Base-by-base conservation (phyloP, 2,113 vertebrate species). In the Carassius carassius region DNA sequence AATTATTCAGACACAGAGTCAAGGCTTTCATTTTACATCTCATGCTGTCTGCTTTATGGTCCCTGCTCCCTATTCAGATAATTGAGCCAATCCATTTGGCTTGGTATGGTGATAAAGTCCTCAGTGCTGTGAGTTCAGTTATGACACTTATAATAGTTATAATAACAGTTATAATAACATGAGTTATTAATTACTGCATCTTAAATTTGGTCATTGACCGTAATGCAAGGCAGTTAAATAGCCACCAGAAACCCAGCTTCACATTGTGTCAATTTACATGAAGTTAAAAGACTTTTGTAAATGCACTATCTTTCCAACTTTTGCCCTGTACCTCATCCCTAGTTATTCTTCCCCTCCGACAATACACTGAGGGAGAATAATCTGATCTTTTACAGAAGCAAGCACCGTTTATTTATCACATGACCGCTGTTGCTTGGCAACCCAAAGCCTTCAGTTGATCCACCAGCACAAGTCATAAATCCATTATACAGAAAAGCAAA, bases 401-500 rank as follows among this genome's bases (percentile, higher is more conserved):
- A 70, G 65, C 76, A 73, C 77, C 78, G 37, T 86, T 82, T 86
- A 82, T 82, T 81, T 82, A 58, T 79, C 81, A 86, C 82, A 60
- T 83, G 87, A 83, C 67, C 5, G 70, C 69, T 80, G 87, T 88
- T 88, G 87, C 87, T 85, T 67, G 51, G 87, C 81, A 88, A 88
- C 87, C 58, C 32, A 69, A 88, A 86, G 84, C 84, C 75, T 80
- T 81, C 19, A 32, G 86, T 47, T 82, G 70, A 72, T 82, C 84
- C 77, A 80, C 54, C 65, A 85, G 84, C 77, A 85, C 84, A 73
- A 73, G 77, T 81, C 73, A 85, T 85, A 79, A 78, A 79, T 80
- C 77, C 84, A 85, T 85, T 85, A 72, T 80, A 79, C 69, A 85
- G 67, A 80, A 47, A 85, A 60, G 25, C 77, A 85, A 78, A 85